phyloP scores from a whole-genome alignment of 2,113 vertebrate genomes.

The Pimephales promelas region DNA sequence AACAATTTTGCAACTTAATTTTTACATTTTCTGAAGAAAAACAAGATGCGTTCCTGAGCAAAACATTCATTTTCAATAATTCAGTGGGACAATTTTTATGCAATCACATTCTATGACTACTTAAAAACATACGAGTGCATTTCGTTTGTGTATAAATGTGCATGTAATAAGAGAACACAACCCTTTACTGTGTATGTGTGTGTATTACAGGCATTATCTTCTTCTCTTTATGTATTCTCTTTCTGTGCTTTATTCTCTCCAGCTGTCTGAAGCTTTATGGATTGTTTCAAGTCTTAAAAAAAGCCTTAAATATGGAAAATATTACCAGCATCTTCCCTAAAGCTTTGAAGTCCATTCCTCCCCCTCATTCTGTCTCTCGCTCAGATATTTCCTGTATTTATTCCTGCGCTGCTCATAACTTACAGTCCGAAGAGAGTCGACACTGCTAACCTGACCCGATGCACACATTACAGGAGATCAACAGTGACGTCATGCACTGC shows the following conservation, averaged over 20 bases:
- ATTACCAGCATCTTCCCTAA: constrained; percentile 82
- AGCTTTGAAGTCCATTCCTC: constrained; percentile 53
- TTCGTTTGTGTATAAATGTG: neutral
- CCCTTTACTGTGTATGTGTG: constrained; percentile 12
- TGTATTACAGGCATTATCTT: constrained; percentile 27
- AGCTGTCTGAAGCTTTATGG: constrained; percentile 80
- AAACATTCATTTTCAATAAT: neutral
- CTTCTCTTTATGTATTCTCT: constrained; percentile 62
- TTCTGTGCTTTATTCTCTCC: constrained; percentile 81
- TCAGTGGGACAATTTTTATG: neutral
- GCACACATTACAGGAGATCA: neutral
- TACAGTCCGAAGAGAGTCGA: neutral
- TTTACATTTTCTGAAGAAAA: neutral
- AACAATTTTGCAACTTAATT: neutral
- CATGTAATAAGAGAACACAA: neutral
- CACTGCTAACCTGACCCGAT: neutral
- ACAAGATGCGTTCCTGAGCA: neutral
- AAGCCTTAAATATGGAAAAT: constrained; percentile 85
- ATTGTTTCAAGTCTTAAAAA: constrained; percentile 83
- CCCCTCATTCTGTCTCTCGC: constrained; percentile 16
- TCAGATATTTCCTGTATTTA: constrained; percentile 41
- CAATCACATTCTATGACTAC: neutral
- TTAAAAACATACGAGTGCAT: neutral
- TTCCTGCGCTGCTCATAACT: neutral
- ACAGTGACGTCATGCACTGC: neutral